phyloP scores from a whole-genome alignment of 2,797 vertebrate genomes.

The Labeo calbasu region DNA sequence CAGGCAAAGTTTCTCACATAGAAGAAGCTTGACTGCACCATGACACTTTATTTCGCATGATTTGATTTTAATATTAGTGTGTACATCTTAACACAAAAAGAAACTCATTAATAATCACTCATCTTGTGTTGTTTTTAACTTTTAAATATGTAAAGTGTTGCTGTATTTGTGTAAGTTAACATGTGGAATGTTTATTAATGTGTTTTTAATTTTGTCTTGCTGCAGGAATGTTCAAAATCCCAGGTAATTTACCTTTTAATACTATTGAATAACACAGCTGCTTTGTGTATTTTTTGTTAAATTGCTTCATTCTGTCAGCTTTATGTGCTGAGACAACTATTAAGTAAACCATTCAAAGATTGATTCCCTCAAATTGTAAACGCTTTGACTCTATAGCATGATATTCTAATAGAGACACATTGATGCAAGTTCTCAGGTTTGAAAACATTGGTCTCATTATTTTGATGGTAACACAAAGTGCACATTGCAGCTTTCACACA shows the following conservation, averaged over 20 bases:
- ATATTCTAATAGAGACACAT: background rate
- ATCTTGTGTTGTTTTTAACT: background rate
- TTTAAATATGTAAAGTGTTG: background rate
- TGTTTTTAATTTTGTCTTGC: slow-evolving; percentile 78
- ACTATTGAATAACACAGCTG: background rate
- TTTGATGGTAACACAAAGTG: background rate
- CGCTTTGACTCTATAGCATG: background rate
- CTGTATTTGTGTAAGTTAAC: background rate
- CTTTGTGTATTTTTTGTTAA: background rate
- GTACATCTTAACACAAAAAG: background rate
- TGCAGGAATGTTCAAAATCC: slow-evolving; percentile 88
- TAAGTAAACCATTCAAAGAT: background rate
- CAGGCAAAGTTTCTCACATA: background rate
- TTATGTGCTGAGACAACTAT: background rate
- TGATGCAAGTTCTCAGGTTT: background rate
- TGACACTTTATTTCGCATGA: background rate
- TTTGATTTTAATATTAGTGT: background rate
- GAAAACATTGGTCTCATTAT: background rate
- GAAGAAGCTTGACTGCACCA: background rate
- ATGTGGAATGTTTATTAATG: slow-evolving; percentile 21
- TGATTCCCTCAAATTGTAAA: background rate
- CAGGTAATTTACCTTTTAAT: slow-evolving; percentile 75
- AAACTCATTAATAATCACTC: background rate
- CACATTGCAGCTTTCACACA: slow-evolving; percentile 7
- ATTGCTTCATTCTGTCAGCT: background rate